Evolutionary conservation across 2,113 vertebrate species (phyloP).

Genomic region (Sprattus sprattus): DNA sequence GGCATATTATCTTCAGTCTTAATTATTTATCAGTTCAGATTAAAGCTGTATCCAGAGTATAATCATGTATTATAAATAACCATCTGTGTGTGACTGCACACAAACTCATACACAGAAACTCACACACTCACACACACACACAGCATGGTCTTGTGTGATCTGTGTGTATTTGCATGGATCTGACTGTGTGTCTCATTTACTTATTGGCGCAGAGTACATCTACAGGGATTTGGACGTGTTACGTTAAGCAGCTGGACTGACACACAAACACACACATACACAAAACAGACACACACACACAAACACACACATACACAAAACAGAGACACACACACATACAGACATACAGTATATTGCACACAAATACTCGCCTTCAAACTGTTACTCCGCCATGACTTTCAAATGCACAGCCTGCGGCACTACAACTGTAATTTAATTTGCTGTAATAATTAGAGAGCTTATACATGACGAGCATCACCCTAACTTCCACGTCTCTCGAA

Average conservation of each 20-base stretch:
- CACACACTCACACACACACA: background rate
- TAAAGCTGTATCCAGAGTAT: constrained; percentile 20
- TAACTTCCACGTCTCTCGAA: background rate
- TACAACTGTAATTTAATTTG: background rate
- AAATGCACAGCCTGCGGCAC: background rate
- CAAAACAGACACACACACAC: background rate
- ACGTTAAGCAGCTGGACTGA: background rate
- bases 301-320: background rate
- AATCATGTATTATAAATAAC: constrained; percentile 22
- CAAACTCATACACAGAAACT: background rate
- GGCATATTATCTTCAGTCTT: constrained; percentile 14
- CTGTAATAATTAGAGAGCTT: background rate
- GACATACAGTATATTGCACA: background rate
- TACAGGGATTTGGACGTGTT: background rate
- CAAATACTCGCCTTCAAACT: background rate
- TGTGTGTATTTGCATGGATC: constrained; percentile 16
- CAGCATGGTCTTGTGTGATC: background rate
- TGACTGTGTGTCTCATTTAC: background rate
- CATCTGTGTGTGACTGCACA: background rate
- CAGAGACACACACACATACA: background rate
- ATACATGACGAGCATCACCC: background rate
- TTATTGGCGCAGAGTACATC: constrained; percentile 2
- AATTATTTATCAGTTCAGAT: constrained; percentile 20
- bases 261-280: constrained; percentile 4
- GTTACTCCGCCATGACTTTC: background rate